phyloP scores from a whole-genome alignment of 1,140 invertebrate species.

The Papilio polyxenes region DNA sequence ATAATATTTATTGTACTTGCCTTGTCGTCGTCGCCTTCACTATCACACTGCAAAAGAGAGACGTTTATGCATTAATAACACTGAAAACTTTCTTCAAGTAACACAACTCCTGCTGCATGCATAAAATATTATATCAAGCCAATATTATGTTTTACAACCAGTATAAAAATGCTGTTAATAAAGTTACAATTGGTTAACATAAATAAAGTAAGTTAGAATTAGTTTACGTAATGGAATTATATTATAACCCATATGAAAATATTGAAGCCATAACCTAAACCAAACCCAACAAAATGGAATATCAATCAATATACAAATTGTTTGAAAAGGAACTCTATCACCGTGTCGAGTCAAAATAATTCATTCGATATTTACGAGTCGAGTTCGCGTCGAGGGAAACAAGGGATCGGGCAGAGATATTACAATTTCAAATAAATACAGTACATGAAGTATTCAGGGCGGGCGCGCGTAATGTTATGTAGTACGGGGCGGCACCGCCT shows the following conservation, averaged over 20 bases:
- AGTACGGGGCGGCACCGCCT: constrained; percentile 67
- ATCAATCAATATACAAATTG: constrained; percentile 24
- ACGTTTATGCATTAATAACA: constrained; percentile 55
- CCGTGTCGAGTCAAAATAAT: constrained; percentile 48
- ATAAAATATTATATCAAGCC: constrained; percentile 34
- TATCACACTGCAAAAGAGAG: constrained; percentile 91
- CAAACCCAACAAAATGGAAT: constrained; percentile 21
- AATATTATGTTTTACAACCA: neutral
- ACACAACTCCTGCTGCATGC: constrained; percentile 39
- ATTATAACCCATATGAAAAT: neutral
- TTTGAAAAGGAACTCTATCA: constrained; percentile 60
- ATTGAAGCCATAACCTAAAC: constrained; percentile 36
- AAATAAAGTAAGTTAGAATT: neutral
- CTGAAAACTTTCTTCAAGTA: constrained; percentile 40
- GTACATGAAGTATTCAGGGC: constrained; percentile 76
- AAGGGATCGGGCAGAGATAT: constrained; percentile 75
- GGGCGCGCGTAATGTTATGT: constrained; percentile 74
- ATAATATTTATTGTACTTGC: constrained; percentile 79
- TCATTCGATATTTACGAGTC: constrained; percentile 68
- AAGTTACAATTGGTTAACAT: neutral
- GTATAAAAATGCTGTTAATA: neutral
- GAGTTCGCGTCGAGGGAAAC: constrained; percentile 68
- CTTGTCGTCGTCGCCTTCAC: constrained; percentile 93
- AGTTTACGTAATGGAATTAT: constrained; percentile 16
- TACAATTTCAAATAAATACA: constrained; percentile 79